Conservation (phyloP, 2,797 vertebrate genomes). For the Gymnopithys bicolor region DNA sequence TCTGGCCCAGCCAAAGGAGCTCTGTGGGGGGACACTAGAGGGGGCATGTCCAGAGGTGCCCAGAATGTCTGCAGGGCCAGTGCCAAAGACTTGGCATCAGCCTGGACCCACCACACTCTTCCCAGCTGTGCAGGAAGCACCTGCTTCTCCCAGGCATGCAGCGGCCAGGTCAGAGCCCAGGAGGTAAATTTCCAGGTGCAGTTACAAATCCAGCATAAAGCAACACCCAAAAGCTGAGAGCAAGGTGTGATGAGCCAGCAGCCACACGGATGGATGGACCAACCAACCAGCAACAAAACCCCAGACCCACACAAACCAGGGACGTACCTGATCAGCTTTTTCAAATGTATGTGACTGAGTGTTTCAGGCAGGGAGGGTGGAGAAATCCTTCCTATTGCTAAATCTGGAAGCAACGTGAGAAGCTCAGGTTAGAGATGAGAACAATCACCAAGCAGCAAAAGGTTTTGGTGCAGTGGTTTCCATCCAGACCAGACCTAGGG, state of each 20-base stretch:
- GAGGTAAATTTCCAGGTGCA: fast-evolving
- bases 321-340: constrained; percentile 17
- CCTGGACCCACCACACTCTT: fast-evolving
- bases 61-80: fast-evolving
- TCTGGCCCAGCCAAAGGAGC: neutral
- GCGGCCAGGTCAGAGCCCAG: neutral
- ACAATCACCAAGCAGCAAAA: neutral
- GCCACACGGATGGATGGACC: fast-evolving
- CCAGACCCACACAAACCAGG: neutral
- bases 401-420: neutral
- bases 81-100: neutral
- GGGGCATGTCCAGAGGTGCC: fast-evolving
- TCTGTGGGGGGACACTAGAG: neutral
- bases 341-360: neutral
- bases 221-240: neutral
- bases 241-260: neutral
- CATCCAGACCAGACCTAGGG: neutral
- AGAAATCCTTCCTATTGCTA: constrained; percentile 29
- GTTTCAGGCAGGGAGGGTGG: neutral
- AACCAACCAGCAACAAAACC: neutral
- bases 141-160: fast-evolving
- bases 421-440: neutral
- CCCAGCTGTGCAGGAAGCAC: fast-evolving
- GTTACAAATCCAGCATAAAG: neutral
- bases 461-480: neutral